Evolutionary conservation across 2,888 invertebrate species (phyloP), one percentile per base, ranked within the genome.

Genomic region (Polydrusus tereticollis): DNA sequence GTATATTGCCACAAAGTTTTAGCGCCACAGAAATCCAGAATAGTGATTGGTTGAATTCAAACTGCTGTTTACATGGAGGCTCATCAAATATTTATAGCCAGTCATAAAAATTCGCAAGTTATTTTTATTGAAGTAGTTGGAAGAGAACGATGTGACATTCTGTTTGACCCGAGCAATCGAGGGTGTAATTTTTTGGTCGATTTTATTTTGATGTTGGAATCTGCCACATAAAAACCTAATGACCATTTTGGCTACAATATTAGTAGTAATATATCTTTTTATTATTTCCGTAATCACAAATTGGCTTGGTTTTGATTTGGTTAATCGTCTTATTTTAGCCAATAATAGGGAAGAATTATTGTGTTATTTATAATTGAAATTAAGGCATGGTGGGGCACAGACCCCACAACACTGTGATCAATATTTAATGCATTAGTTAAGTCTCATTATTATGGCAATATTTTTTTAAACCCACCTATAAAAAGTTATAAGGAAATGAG

Each of bases 81-180:
- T 52, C 64, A 64, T 64, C 64, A 64, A 64, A 64, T 55, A 64
- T 64, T 64, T 64, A 64, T 64, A 38, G 55, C 52, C 36, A 14
- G 55, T 64, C 64, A 64, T 64, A 64, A 64, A 64, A 64, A 55
- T 41, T 52, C 62, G 23, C 64, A 64, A 64, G 52, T 50, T 64
- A 55, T 45, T 64, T 64, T 64, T 64, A 64, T 55, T 36, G 55
- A 26, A 55, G 52, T 55, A 52, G 55, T 64, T 38, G 33, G 52
- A 55, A 38, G 64, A 14, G 36, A 64, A 52, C 23, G 41, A 26
- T 21, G 58, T 58, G 43, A 43, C 59, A 41, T 38, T 59, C 36
- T 59, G 59, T 59, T 59, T 59, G 59, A 41, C 38, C 38, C 43
- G 59, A 43, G 26, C 26, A 41, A 59, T 41, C 43, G 16, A 14